Base-by-base conservation (phyloP, 2,113 vertebrate species). In the Engystomops pustulosus region DNA sequence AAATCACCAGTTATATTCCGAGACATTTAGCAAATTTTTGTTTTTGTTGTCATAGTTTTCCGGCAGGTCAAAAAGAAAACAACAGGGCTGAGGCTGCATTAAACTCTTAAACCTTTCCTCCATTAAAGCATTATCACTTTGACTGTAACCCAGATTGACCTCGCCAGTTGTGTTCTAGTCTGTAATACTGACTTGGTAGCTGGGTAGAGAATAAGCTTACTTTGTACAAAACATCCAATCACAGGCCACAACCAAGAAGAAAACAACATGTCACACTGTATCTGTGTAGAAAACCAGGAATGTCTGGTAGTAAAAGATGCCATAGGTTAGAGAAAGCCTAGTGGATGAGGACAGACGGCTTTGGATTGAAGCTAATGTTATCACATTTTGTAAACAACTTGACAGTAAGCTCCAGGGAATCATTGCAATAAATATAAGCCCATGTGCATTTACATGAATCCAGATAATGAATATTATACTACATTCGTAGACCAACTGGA, bases 131-230 rank as follows among this genome's bases (percentile, higher is more conserved):
- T 91, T 88, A 87, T 87, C 86, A 87, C 86, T 89, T 88, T 80
- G n/a, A 80, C 75, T 71, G 80, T 89, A 85, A 87, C 81, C 85
- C 86, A 47, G 80, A 88, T 32, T 88, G 80, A 89, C 89, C 87
- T 86, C 83, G 82, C 79, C 72, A 87, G 83, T 90, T 85, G 79
- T 79, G 84, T 79, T 84, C 89, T 80, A 89, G 89, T 89, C 86
- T 89, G n/a, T 89, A 87, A 89, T 88, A 85, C 86, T 80, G 81
- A 84, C 34, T 82, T 89, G 68, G 85, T 90, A 90, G 86, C 87
- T 87, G 86, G 86, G 89, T 87, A 91, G 86, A 92, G 82, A 87
- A 88, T 74, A 87, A 84, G 86, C 78, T 91, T 91, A 87, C 44
- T 76, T 86, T 78, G 27, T 53, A 86, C 79, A 53, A 0, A 27